A percentile compares a stretch with the other conserved stretches of the same genome.
These are phyloP conservation scores for Microcebus tavaratra DNA, from an alignment of 2,113 vertebrate genomes.

Conservation along the genomic window DNA sequence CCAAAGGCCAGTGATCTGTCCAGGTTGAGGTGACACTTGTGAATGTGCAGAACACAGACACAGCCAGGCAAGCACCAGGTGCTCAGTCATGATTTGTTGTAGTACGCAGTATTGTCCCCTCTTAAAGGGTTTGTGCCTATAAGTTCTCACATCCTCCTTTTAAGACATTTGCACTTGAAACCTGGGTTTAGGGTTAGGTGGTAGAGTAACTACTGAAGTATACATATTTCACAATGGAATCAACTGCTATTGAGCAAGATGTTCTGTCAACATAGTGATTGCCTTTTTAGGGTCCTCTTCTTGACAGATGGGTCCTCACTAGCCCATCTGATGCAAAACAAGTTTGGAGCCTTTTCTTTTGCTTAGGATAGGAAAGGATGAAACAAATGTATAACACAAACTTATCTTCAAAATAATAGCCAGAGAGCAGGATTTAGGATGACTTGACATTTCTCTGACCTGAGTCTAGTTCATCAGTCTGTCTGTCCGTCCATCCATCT, in stretches of 20 bases:
- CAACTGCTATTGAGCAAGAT: background rate
- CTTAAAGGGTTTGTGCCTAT: background rate
- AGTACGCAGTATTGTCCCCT: background rate
- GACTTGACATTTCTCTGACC: background rate
- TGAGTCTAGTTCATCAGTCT: background rate
- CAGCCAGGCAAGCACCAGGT: background rate
- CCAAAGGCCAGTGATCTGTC: background rate
- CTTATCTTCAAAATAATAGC: background rate
- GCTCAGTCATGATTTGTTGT: fast-evolving
- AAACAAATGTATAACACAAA: background rate
- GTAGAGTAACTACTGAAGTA: background rate
- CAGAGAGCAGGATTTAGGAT: background rate
- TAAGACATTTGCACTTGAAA: background rate
- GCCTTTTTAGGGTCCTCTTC: background rate
- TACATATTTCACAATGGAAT: background rate
- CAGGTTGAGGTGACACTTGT: background rate
- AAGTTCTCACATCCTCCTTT: background rate
- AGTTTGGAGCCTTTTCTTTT: background rate
- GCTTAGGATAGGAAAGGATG: background rate
- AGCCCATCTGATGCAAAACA: background rate
- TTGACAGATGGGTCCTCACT: background rate
- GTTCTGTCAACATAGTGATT: background rate
- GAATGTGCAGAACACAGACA: background rate
- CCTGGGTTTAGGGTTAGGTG: background rate
- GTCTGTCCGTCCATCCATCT: background rate